These are phyloP conservation scores for Calidris pugnax DNA, from an alignment of 2,113 vertebrate genomes.

Conservation along the genomic window DNA sequence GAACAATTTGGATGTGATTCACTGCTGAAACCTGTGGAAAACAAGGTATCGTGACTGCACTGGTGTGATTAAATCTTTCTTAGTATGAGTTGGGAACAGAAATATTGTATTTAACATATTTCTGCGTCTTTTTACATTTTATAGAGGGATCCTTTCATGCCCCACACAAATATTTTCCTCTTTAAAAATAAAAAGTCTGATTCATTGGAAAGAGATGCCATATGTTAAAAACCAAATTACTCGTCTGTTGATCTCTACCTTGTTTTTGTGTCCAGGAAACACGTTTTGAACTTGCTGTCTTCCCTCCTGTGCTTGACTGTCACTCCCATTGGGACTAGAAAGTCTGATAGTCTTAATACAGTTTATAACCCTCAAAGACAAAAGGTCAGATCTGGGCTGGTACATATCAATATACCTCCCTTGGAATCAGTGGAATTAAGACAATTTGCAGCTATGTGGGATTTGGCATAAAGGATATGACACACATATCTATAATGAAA, in stretches of 20 bases:
- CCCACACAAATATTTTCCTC: not conserved
- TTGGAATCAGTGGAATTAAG: not conserved
- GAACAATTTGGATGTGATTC: conserved; percentile 56
- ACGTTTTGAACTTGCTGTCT: not conserved
- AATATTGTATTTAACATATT: not conserved
- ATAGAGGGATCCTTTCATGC: not conserved
- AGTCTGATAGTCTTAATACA: not conserved
- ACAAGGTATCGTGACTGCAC: not conserved
- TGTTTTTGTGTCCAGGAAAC: not conserved
- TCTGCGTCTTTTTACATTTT: not conserved
- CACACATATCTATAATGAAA: not conserved
- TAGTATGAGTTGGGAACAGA: not conserved
- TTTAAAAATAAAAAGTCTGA: not conserved
- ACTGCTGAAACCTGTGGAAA: conserved; percentile 44
- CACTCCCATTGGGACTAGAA: not conserved
- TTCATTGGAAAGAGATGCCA: not conserved
- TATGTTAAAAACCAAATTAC: not conserved
- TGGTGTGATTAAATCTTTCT: not conserved
- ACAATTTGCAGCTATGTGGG: not conserved
- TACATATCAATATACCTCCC: not conserved
- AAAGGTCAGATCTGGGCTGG: not conserved
- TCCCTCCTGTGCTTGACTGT: not conserved
- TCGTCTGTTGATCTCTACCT: not conserved
- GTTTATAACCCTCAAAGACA: not conserved
- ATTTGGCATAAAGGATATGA: not conserved